Conservation (phyloP, 2,888 invertebrate species). For the Leptinotarsa haldemani region DNA sequence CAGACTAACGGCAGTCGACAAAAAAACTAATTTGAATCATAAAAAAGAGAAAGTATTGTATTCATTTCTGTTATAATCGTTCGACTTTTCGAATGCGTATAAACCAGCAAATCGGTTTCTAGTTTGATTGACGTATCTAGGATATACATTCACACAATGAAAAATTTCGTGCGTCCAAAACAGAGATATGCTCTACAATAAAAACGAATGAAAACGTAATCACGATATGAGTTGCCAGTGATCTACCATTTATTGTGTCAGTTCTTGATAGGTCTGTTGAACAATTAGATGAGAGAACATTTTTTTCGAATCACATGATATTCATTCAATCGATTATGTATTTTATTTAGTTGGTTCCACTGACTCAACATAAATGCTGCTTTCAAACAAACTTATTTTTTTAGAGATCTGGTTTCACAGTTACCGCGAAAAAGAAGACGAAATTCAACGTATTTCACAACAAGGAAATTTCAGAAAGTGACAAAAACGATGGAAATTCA, state of each 20-base stretch:
- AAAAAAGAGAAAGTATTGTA: neutral
- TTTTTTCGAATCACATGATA: neutral
- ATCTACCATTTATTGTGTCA: neutral
- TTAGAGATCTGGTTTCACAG: too few relatives aligned
- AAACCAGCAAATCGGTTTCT: neutral
- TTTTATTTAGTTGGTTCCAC: too few relatives aligned
- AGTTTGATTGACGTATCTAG: conserved; percentile 27
- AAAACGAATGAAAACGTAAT: conserved; percentile 3
- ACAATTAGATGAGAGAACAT: neutral
- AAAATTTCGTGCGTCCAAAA: conserved; percentile 4
- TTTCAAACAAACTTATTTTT: too few relatives aligned
- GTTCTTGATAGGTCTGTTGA: neutral
- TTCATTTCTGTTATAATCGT: neutral
- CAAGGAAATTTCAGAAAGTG: too few relatives aligned
- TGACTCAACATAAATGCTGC: too few relatives aligned
- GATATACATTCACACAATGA: conserved; percentile 4
- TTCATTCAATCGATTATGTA: neutral
- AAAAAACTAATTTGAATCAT: neutral
- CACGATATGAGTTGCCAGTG: neutral
- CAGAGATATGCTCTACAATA: neutral
- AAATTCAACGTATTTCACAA: too few relatives aligned
- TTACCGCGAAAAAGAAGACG: too few relatives aligned
- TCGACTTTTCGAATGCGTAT: neutral
- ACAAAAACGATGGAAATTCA: too few relatives aligned
- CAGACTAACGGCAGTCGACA: neutral